phyloP scores from a whole-genome alignment of 53 echinoderm and acorn worm genomes.

The Mesocentrotus franciscanus region DNA sequence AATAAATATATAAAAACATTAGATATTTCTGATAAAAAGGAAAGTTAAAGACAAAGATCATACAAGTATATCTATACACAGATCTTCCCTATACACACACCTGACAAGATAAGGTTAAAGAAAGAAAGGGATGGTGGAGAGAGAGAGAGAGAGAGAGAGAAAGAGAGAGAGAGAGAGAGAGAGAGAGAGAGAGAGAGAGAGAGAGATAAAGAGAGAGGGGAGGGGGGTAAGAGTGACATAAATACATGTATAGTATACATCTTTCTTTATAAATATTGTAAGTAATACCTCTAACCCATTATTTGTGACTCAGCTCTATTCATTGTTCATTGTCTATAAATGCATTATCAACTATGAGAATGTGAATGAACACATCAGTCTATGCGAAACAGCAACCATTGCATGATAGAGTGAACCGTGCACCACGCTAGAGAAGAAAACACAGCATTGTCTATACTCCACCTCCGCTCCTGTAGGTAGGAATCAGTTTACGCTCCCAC shows the following conservation, averaged over 20 bases:
- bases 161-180: background rate
- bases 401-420: slow-evolving; percentile 12
- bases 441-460: slow-evolving; percentile 79
- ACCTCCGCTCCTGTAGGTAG: slow-evolving; percentile 87
- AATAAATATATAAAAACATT: slow-evolving; percentile 23
- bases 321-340: background rate
- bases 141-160: background rate
- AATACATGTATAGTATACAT: background rate
- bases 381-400: slow-evolving; percentile 36
- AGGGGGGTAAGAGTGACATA: background rate
- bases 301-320: background rate
- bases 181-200: background rate
- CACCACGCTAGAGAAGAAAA: background rate
- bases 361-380: slow-evolving; percentile 11
- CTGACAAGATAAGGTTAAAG: background rate
- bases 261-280: background rate
- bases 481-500: slow-evolving; percentile 83
- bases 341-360: background rate
- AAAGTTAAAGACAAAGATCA: background rate
- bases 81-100: background rate
- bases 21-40: background rate
- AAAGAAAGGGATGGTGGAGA: background rate
- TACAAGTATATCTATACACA: background rate
- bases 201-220: background rate
- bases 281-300: slow-evolving; percentile 1